Conservation (phyloP, 2,113 vertebrate genomes). For the Neofelis nebulosa region DNA sequence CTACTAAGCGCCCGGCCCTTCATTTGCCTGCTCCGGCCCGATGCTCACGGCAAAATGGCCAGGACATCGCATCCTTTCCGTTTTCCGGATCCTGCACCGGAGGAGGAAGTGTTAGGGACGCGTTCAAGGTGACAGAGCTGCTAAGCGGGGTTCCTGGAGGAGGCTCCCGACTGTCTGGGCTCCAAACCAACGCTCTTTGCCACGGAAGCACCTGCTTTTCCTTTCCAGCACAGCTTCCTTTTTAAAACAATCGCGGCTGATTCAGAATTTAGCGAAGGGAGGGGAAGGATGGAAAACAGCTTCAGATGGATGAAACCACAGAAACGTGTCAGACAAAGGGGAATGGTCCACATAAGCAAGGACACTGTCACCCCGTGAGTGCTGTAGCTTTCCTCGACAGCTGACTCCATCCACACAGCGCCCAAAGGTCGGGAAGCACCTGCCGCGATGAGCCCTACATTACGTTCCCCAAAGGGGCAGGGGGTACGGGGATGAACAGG, state of each 20-base stretch:
- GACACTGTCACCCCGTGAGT: rapidly evolving
- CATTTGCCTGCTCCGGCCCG: rapidly evolving
- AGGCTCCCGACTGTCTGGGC: not conserved
- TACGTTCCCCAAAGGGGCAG: not conserved
- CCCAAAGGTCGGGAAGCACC: not conserved
- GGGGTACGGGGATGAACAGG: no score
- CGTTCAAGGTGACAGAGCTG: rapidly evolving
- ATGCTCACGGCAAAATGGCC: rapidly evolving
- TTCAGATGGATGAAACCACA: not conserved
- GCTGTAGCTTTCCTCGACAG: no score
- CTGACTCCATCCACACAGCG: rapidly evolving
- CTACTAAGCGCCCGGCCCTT: not conserved
- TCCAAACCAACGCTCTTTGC: not conserved
- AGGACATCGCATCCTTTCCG: rapidly evolving
- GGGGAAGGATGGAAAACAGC: not conserved
- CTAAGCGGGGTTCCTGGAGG: rapidly evolving
- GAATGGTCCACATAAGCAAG: rapidly evolving
- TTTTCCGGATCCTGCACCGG: not conserved
- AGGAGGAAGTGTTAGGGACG: rapidly evolving
- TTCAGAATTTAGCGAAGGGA: not conserved
- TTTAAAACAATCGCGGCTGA: not conserved
- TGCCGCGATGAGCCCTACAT: not conserved
- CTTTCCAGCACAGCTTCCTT: not conserved
- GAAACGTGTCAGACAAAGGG: not conserved
- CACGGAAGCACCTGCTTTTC: not conserved